Evolutionary conservation across 2,113 vertebrate species (phyloP).

Genomic region (Pipra filicauda): DNA sequence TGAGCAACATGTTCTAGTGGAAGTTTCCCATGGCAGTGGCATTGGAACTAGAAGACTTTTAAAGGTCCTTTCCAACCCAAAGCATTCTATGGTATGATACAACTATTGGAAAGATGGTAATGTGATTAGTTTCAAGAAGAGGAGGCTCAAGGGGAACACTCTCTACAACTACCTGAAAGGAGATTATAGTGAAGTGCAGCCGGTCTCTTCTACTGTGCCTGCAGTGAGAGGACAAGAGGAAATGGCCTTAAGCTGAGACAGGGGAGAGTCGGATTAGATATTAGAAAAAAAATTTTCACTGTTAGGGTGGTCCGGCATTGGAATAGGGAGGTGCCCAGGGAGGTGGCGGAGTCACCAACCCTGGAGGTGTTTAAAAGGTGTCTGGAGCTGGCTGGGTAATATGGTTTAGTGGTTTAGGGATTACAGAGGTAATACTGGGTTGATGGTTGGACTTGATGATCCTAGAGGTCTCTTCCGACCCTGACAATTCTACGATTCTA

Average conservation of each 20-base stretch:
- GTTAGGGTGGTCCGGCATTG: not conserved
- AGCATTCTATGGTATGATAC: not conserved
- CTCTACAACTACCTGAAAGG: not conserved
- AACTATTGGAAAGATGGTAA: not conserved
- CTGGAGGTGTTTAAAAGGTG: not conserved
- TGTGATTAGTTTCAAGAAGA: rapidly evolving
- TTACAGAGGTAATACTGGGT: not conserved
- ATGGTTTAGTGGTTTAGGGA: not conserved
- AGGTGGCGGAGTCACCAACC: not conserved
- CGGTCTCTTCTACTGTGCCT: rapidly evolving
- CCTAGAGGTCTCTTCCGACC: not conserved
- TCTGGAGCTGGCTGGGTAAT: not conserved
- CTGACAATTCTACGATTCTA: not conserved
- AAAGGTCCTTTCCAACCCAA: not conserved
- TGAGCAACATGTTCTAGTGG: not conserved
- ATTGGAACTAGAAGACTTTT: not conserved
- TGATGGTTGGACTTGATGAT: not conserved
- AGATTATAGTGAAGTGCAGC: too few species aligned
- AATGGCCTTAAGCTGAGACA: not conserved
- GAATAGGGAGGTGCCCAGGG: not conserved
- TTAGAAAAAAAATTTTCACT: not conserved
- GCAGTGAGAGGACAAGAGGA: not conserved
- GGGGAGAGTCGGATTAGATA: not conserved
- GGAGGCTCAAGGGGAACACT: not conserved
- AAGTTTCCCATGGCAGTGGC: not conserved